Conservation (phyloP, 64 coral and sea anemone genomes). For the Acropora tenuis region DNA sequence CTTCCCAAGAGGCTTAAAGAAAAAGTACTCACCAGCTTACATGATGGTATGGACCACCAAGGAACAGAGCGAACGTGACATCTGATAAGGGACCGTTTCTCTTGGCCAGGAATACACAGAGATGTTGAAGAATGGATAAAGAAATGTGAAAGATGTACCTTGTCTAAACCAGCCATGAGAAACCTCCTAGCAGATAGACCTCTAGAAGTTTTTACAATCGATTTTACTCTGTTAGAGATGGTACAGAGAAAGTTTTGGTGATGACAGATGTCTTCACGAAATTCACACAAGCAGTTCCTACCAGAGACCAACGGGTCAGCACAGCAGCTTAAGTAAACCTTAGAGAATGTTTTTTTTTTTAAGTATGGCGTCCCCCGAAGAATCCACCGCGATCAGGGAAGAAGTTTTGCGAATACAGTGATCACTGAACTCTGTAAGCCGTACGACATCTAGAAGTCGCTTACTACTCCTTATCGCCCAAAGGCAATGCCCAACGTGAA, state of each 20-base stretch:
- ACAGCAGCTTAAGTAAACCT: background rate
- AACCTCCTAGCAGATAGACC: background rate
- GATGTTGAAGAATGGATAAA: background rate
- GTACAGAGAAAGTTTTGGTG: conserved; percentile 17
- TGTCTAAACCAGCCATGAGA: background rate
- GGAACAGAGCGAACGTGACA: background rate
- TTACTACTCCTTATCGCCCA: no score
- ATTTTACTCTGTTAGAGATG: background rate
- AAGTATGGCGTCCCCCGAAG: no score
- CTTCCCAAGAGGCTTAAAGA: background rate
- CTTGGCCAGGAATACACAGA: background rate
- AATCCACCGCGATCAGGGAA: no score
- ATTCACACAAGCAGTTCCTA: conserved; percentile 40
- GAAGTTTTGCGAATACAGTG: background rate
- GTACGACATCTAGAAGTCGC: no score
- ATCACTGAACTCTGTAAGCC: no score
- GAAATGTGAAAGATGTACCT: background rate
- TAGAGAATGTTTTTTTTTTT: conserved; percentile 12
- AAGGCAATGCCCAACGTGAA: no score
- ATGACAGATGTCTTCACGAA: conserved; percentile 55
- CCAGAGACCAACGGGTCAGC: background rate
- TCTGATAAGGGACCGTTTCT: background rate
- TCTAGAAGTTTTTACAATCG: background rate
- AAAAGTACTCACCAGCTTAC: background rate
- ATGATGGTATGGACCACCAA: background rate